Base-by-base conservation (phyloP, 2,888 invertebrate species). In the Drosophila neonasuta region DNA sequence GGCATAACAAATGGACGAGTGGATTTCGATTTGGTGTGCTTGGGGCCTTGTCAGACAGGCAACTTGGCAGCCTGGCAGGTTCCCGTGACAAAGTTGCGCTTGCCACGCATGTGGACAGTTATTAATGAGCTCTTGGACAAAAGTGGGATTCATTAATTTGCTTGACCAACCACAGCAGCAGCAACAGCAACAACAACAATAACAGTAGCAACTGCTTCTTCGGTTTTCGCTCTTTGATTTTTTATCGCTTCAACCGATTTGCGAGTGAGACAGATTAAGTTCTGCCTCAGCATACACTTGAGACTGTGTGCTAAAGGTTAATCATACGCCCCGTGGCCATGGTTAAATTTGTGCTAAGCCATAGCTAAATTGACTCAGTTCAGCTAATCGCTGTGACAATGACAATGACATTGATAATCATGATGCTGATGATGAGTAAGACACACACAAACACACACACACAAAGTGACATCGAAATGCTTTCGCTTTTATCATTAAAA, bases 81-180 rank as follows among this genome's bases (percentile, higher is more conserved):
- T 24, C 20, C 46, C 41, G 45, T 34, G 58, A 60, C 57, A 67
- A 60, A 74, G 68, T 59, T 64, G 44, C 61, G 56, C 42, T 56
- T 54, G 44, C 58, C 62, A 68, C 67, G 80, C 80, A 83, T 80
- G 80, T 80, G 84, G 83, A 84, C 88, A 87, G 88, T 86, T 84
- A 84, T 84, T 83, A 84, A 84, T 84, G 83, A 80, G 74, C 67
- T 49, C 51, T 36, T 45, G 65, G 71, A 54, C 67, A 71, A 70
- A 61, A 77, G 70, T 72, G 70, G 44, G 62, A 73, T 75, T 87
- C 83, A 83, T 83, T 85, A 82, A 87, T 77, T 85, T 82, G 42
- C 44, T 60, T 58, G 52, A 50, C 54, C 57, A 60, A 50, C 32
- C 45, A 13, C 36, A 36, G 36, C 20, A 50, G 8, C n/a, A 34